Evolutionary conservation across 2,113 vertebrate genomes (phyloP).

Genomic region (Mustela nigripes): DNA sequence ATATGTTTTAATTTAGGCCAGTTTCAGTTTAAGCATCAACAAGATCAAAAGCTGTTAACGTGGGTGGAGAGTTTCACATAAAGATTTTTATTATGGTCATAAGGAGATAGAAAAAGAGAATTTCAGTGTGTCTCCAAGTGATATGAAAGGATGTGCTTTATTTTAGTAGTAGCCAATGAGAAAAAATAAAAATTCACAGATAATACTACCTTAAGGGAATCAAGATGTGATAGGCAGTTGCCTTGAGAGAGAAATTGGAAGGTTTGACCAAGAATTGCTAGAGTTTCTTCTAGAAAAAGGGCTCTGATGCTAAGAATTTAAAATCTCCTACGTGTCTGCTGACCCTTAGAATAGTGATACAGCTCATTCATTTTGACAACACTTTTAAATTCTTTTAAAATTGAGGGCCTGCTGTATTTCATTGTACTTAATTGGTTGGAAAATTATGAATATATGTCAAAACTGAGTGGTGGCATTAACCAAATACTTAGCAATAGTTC

Average conservation of each 20-base stretch:
- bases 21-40: slow-evolving; percentile 41
- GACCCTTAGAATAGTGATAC: neutral
- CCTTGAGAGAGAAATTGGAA: neutral
- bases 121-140: slow-evolving; percentile 22
- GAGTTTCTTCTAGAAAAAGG: neutral
- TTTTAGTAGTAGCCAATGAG: neutral
- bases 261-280: neutral
- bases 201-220: neutral
- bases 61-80: slow-evolving; percentile 39
- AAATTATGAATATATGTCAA: neutral
- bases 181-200: neutral
- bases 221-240: neutral
- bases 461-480: neutral
- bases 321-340: neutral
- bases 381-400: neutral
- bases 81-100: slow-evolving; percentile 1
- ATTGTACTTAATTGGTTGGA: neutral
- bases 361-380: neutral
- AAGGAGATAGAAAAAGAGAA: slow-evolving; percentile 12
- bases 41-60: neutral
- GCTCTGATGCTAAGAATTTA: neutral
- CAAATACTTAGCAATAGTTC: neutral
- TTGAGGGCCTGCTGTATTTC: neutral
- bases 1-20: slow-evolving; percentile 46
- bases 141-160: neutral